Percentiles rank a stretch among this genome's conserved stretches.
phyloP scores from a whole-genome alignment of 2,888 invertebrate genomes.

The Thelaira solivaga region DNA sequence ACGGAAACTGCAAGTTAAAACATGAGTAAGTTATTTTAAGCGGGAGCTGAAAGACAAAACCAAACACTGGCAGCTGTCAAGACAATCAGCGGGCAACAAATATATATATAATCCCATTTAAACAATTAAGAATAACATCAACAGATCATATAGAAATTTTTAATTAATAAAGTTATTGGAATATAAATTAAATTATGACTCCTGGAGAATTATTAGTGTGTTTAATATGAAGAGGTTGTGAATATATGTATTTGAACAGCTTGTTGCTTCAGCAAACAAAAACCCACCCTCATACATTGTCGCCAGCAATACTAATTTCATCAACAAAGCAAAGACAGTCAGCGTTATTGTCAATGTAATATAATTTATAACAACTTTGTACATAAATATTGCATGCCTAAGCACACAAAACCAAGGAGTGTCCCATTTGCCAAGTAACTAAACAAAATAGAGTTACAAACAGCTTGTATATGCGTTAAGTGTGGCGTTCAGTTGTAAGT shows the following conservation, averaged over 20 bases:
- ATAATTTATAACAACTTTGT: constrained; percentile 1
- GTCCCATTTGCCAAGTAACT: constrained; percentile 35
- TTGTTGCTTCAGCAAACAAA: constrained; percentile 48
- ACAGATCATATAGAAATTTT: background rate
- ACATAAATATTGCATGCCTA: constrained; percentile 11
- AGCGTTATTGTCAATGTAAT: constrained; percentile 18
- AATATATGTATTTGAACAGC: constrained; percentile 23
- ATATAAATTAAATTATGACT: constrained; percentile 5
- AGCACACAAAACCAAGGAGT: constrained; percentile 43
- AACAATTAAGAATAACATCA: constrained; percentile 8
- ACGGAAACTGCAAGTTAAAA: constrained; percentile 14
- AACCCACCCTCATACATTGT: constrained; percentile 38
- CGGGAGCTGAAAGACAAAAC: background rate
- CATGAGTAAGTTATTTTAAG: background rate
- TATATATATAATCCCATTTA: background rate
- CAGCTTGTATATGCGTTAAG: constrained; percentile 8
- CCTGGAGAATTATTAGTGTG: background rate
- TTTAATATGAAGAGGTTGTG: background rate
- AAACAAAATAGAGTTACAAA: constrained; percentile 15
- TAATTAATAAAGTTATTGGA: constrained; percentile 31
- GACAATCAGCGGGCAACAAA: background rate
- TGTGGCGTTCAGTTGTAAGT: background rate
- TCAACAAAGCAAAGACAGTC: background rate
- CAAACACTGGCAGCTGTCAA: constrained; percentile 48
- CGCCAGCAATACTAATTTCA: background rate